Percentiles rank a stretch among this genome's conserved stretches.
Evolutionary conservation across 2,113 vertebrate species (phyloP).

Genomic region (Aptenodytes forsteri): DNA sequence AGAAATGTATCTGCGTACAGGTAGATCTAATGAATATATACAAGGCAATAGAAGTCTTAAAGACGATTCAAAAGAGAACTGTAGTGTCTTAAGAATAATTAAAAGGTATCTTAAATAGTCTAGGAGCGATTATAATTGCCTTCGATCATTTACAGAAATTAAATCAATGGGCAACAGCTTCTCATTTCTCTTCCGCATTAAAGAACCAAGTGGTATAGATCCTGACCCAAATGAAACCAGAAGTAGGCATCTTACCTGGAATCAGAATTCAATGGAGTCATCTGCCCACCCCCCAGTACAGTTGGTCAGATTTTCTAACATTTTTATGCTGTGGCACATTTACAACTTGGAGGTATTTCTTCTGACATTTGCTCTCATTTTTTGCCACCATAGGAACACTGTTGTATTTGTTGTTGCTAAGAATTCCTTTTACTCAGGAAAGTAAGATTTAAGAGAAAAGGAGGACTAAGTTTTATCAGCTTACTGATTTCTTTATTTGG

Average conservation of each 20-base stretch:
- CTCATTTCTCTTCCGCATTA: not conserved
- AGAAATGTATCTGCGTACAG: too few species aligned
- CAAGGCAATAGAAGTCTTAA: not conserved
- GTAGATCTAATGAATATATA: rapidly evolving
- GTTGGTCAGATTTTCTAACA: not conserved
- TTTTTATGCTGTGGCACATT: not conserved
- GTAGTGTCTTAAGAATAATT: not conserved
- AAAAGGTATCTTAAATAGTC: not conserved
- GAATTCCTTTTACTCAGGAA: not conserved
- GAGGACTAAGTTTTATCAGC: not conserved
- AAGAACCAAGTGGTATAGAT: not conserved
- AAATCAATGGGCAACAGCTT: not conserved
- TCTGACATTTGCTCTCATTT: not conserved
- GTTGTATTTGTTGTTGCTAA: not conserved
- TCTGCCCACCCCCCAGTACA: not conserved
- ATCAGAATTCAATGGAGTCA: not conserved
- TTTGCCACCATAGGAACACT: not conserved
- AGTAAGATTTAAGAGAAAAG: not conserved
- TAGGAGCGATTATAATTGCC: not conserved
- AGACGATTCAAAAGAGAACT: rapidly evolving
- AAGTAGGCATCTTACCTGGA: not conserved
- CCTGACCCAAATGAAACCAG: not conserved
- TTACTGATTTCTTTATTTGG: not conserved
- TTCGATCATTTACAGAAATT: not conserved
- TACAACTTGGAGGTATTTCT: not conserved